Base-by-base conservation (phyloP, 2,888 invertebrate species). In the Diadegma fenestrale region DNA sequence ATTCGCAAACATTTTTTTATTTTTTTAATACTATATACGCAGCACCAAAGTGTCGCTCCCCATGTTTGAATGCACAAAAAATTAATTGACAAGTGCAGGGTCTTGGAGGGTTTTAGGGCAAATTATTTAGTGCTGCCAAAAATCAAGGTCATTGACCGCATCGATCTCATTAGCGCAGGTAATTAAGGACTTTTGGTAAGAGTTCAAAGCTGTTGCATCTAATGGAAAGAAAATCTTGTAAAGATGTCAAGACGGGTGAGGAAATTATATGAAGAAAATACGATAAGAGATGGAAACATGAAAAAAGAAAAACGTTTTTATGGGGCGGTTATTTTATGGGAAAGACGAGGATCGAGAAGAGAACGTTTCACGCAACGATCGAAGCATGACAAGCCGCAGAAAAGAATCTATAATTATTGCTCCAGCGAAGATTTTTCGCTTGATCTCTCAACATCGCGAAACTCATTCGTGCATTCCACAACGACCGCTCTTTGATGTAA, bases 371-470 rank as follows among this genome's bases (percentile, higher is more conserved):
- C 73, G 69, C 33, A 69, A 48, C 84, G 69, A 85, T 76, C 84
- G 77, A 69, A 81, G 51, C 84, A 68, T 78, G 81, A 85, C 61
- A 78, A 72, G 81, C 84, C 72, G 51, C 77, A 77, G 81, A 80
- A 85, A 85, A 78, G 73, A 81, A 81, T 85, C 71, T 75, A 85
- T 85, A 81, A 85, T 85, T 81, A 85, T 85, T 78, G 73, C 68
- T 69, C 78, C 54, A 45, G 73, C 54, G 33, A 19, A 51, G 5
- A 43, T 69, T 54, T 80, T 71, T 37, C 33, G 48, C 78, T 81
- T 51, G 80, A 33, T 71, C 48, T 61, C 54, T 64, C 63, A 43
- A 37, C 64, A 77, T 22, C 33, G n/a, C 43, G 37, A 54, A n/a
- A 64, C 54, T 76, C 43, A 51, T 68, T 73, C 41, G 51, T 68